Conservation (phyloP, 2,113 vertebrate species). For the Sander vitreus region DNA sequence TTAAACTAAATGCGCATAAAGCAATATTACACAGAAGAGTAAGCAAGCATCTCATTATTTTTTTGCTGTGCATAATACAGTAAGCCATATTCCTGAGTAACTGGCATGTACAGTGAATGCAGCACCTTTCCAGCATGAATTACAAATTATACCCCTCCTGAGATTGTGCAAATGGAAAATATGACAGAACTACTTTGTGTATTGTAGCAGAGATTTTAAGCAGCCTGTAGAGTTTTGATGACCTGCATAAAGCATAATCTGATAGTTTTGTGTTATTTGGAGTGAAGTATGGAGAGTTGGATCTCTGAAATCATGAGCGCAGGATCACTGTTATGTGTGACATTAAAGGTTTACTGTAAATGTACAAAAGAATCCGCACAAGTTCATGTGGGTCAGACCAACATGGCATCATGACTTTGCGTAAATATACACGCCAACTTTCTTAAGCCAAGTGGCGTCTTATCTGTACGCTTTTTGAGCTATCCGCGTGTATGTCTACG, state of each 20-base stretch:
- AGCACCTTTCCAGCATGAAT: slow-evolving; percentile 54
- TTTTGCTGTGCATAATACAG: slow-evolving; percentile 18
- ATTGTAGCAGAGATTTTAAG: slow-evolving; percentile 32
- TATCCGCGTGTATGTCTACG: too few species aligned
- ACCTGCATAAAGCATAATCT: slow-evolving; percentile 8
- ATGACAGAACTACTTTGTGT: slow-evolving; percentile 60
- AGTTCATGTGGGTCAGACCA: too few species aligned
- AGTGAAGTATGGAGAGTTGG: neutral
- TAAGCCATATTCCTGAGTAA: slow-evolving; percentile 47
- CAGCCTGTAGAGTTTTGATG: slow-evolving; percentile 35
- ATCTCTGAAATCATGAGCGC: neutral
- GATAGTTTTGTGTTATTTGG: slow-evolving; percentile 5
- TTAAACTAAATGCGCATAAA: slow-evolving; percentile 6
- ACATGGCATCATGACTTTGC: too few species aligned
- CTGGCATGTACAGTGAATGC: slow-evolving; percentile 54
- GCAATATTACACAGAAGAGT: slow-evolving; percentile 6
- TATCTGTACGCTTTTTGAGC: too few species aligned
- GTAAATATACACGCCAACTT: too few species aligned
- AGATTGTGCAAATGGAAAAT: slow-evolving; percentile 59
- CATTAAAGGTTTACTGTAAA: neutral
- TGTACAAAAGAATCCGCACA: neutral
- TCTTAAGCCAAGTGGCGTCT: too few species aligned
- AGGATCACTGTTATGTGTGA: neutral
- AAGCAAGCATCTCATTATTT: slow-evolving; percentile 31
- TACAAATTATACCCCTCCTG: slow-evolving; percentile 37